Conservation (phyloP, 2,888 invertebrate species). For the Coelopa pilipes region DNA sequence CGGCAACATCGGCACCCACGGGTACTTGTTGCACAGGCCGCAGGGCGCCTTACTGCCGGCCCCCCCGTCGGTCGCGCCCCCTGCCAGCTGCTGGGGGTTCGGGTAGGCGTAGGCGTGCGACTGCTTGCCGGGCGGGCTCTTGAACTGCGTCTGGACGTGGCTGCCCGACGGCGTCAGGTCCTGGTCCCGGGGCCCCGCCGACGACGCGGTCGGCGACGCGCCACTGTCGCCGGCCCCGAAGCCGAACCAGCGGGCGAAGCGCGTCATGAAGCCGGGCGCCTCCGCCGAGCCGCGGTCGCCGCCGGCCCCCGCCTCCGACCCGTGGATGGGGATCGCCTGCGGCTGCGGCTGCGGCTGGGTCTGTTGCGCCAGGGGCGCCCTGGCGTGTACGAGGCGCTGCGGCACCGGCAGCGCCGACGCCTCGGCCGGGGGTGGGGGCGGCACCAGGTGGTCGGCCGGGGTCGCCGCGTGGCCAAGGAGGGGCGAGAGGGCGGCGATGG, state of each 20-base stretch:
- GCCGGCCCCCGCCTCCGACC: background rate
- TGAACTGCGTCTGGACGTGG: conserved; percentile 1
- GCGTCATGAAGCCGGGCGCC: conserved; percentile 62
- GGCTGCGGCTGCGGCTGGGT: conserved; percentile 37
- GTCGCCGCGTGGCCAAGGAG: conserved; percentile 40
- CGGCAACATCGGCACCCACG: conserved; percentile 80
- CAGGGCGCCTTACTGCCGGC: conserved; percentile 77
- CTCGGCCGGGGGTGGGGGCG: conserved; percentile 55
- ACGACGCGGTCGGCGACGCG: background rate
- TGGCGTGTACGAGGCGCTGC: conserved; percentile 39
- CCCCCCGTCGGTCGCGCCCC: too few relatives aligned
- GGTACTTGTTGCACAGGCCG: conserved; percentile 81
- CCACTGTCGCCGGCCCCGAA: conserved; percentile 48
- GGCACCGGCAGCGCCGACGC: conserved; percentile 3
- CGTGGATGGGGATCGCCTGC: conserved; percentile 24
- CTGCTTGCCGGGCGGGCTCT: conserved; percentile 40
- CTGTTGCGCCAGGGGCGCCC: conserved; percentile 35
- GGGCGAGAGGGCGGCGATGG: conserved; percentile 5
- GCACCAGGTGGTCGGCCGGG: conserved; percentile 61
- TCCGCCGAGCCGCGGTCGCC: conserved; percentile 27
- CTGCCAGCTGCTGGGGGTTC: conserved; percentile 38
- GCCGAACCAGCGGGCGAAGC: conserved; percentile 66
- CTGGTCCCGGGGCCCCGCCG: conserved; percentile 50
- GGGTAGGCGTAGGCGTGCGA: conserved; percentile 54
- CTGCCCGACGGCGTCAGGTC: conserved; percentile 45